Percentiles rank a stretch among this genome's conserved stretches.
Conservation (phyloP, 2,113 vertebrate genomes). For the Leptocoma aspasia region DNA sequence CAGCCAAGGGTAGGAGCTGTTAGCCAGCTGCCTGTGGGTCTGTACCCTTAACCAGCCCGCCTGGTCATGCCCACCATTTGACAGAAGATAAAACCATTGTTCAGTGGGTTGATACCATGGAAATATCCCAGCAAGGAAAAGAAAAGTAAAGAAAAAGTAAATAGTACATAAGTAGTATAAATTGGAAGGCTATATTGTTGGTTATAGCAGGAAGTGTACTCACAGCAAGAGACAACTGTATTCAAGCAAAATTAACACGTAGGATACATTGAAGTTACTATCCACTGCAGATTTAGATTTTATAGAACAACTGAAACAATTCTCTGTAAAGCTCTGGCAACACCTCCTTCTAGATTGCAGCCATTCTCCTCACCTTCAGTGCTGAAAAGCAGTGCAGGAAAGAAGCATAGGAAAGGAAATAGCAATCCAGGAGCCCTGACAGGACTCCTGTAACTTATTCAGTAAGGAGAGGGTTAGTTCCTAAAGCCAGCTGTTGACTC, state of each 20-base stretch:
- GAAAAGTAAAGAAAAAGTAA: background rate
- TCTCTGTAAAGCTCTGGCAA: background rate
- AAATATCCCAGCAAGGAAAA: background rate
- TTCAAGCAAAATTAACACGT: background rate
- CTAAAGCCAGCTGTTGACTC: background rate
- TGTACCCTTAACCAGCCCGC: background rate
- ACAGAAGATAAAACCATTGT: background rate
- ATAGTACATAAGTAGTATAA: background rate
- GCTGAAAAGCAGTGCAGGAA: background rate
- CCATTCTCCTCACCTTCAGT: background rate
- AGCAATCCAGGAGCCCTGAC: background rate
- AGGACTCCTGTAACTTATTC: background rate
- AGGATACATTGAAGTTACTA: background rate
- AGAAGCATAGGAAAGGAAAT: background rate
- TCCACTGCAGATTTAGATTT: background rate
- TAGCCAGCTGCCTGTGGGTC: background rate
- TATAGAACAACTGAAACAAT: background rate
- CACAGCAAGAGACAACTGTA: background rate
- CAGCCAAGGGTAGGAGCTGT: background rate
- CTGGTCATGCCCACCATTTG: background rate
- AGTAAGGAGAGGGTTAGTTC: background rate
- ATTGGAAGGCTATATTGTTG: background rate
- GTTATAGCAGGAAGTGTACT: background rate
- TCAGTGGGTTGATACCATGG: background rate
- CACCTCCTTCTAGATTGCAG: background rate